Conservation (phyloP, 2,888 invertebrate genomes). For the Arge pagana region DNA sequence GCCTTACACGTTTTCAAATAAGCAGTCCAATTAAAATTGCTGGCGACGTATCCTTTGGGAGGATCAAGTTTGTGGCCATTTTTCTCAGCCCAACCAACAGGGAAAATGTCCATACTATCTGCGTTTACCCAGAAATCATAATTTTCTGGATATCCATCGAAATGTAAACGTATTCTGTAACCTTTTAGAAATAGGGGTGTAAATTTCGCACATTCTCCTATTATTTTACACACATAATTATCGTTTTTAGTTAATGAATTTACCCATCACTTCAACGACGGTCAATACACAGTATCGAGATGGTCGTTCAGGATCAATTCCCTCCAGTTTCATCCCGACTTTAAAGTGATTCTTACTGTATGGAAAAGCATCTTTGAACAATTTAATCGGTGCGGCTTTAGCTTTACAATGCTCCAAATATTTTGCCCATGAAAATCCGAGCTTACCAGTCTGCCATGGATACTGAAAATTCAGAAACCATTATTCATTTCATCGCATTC, state of each 20-base stretch:
- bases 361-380: slow-evolving; percentile 81
- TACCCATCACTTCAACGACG: slow-evolving; percentile 72
- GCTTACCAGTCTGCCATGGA: slow-evolving; percentile 73
- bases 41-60: slow-evolving; percentile 69
- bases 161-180: slow-evolving; percentile 83
- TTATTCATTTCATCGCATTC: background rate
- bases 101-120: slow-evolving; percentile 89
- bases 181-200: slow-evolving; percentile 61
- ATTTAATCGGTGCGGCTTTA: slow-evolving; percentile 74
- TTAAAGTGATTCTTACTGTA: slow-evolving; percentile 76
- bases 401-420: slow-evolving; percentile 76
- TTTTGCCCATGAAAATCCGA: slow-evolving; percentile 77
- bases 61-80: slow-evolving; percentile 79
- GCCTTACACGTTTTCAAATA: slow-evolving; percentile 79
- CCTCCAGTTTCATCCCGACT: slow-evolving; percentile 89
- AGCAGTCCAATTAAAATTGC: slow-evolving; percentile 79
- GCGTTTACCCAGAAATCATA: slow-evolving; percentile 95
- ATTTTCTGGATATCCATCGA: slow-evolving; percentile 87
- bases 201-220: slow-evolving; percentile 1
- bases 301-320: slow-evolving; percentile 91
- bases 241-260: slow-evolving; percentile 26
- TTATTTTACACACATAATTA: background rate
- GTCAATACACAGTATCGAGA: slow-evolving; percentile 87
- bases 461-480: slow-evolving; percentile 52
- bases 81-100: slow-evolving; percentile 91